Evolutionary conservation across 2,888 invertebrate species (phyloP).

Genomic region (Eilema depressum): DNA sequence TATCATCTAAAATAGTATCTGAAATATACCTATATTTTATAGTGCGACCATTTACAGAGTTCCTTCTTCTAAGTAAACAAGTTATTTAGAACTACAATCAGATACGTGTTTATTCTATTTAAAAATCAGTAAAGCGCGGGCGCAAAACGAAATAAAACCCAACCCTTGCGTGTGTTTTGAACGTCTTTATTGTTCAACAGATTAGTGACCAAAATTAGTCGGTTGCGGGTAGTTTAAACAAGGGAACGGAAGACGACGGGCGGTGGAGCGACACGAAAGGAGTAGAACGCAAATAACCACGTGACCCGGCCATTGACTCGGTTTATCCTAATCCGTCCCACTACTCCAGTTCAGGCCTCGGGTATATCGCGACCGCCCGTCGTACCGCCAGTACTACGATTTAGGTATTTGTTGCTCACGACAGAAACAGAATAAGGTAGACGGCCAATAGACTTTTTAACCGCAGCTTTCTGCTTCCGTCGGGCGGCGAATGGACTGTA

Average conservation of each 20-base stretch:
- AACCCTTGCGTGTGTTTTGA: slow-evolving; percentile 45
- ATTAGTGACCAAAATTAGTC: slow-evolving; percentile 79
- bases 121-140: slow-evolving; percentile 32
- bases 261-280: slow-evolving; percentile 64
- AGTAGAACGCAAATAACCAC: slow-evolving; percentile 82
- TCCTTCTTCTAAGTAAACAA: neutral
- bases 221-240: slow-evolving; percentile 74
- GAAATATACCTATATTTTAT: neutral
- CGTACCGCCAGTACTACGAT: slow-evolving; percentile 52
- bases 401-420: too few species aligned
- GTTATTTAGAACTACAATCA: slow-evolving; percentile 19
- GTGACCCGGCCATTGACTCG: slow-evolving; percentile 87
- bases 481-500: too few species aligned
- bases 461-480: too few species aligned
- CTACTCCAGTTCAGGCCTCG: slow-evolving; percentile 82
- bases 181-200: slow-evolving; percentile 67
- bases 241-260: slow-evolving; percentile 71
- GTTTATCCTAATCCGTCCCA: slow-evolving; percentile 86
- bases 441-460: too few species aligned
- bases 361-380: slow-evolving; percentile 48
- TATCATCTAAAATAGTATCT: too few species aligned
- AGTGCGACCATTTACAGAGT: neutral
- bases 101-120: slow-evolving; percentile 32
- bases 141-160: slow-evolving; percentile 41
- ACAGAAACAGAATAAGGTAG: too few species aligned